Conservation (phyloP, 2,113 vertebrate genomes). For the Hepsetus odoe region DNA sequence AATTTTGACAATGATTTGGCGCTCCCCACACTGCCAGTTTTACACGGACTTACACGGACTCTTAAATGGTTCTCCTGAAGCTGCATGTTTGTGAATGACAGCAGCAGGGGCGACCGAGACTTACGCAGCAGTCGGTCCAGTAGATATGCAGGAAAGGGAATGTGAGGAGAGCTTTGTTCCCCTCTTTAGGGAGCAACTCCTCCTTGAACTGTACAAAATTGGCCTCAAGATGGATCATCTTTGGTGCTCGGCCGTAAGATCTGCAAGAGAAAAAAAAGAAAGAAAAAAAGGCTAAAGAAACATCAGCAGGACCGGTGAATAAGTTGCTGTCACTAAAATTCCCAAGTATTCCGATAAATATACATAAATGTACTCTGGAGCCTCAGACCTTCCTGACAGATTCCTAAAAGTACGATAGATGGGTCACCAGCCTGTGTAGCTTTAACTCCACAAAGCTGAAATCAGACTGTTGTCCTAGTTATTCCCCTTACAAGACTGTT, state of each 20-base stretch:
- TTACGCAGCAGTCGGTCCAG: slow-evolving; percentile 98
- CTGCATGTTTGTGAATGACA: not conserved
- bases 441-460: not conserved
- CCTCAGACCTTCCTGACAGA: not conserved
- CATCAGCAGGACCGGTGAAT: no score
- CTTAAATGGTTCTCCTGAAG: not conserved
- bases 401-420: slow-evolving; percentile 7
- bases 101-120: slow-evolving; percentile 61
- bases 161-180: slow-evolving; percentile 95
- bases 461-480: not conserved
- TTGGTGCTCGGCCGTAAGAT: slow-evolving; percentile 95
- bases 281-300: not conserved
- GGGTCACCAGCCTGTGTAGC: slow-evolving; percentile 1
- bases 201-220: slow-evolving; percentile 99
- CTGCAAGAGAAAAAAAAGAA: slow-evolving; percentile 64
- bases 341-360: not conserved
- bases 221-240: slow-evolving; percentile 99
- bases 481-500: not conserved
- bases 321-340: not conserved
- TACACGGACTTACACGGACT: not conserved
- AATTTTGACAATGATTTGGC: no score
- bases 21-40: no score
- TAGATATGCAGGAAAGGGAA: slow-evolving; percentile 98
- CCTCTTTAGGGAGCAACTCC: slow-evolving; percentile 95
- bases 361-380: not conserved